A percentile compares a stretch with the other conserved stretches of the same genome.
Evolutionary conservation across 2,113 vertebrate genomes (phyloP).

Genomic region (Perca schrenkii): DNA sequence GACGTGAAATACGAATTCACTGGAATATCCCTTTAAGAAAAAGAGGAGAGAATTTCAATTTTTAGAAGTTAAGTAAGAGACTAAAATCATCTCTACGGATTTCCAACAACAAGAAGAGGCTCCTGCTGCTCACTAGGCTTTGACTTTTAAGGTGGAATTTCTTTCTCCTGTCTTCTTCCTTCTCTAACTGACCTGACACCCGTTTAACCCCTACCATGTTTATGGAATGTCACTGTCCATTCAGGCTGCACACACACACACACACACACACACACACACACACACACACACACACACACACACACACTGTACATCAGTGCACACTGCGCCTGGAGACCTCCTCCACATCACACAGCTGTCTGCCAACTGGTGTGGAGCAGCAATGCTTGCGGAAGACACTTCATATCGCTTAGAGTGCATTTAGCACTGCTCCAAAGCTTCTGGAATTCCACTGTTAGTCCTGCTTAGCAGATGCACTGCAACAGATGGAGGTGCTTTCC

Average conservation of each 20-base stretch:
- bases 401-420: slow-evolving; percentile 55
- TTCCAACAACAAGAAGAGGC: not conserved
- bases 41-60: not conserved
- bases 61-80: not conserved
- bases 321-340: slow-evolving; percentile 42
- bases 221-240: slow-evolving; percentile 52
- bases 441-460: slow-evolving; percentile 14
- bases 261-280: slow-evolving; percentile 35
- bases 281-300: slow-evolving; percentile 35
- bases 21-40: not conserved
- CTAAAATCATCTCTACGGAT: not conserved
- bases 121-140: not conserved
- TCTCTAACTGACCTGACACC: slow-evolving; percentile 40
- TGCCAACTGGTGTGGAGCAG: slow-evolving; percentile 71
- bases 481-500: slow-evolving; percentile 49
- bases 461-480: slow-evolving; percentile 46
- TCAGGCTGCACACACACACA: slow-evolving; percentile 14
- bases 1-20: not conserved
- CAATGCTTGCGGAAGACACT: slow-evolving; percentile 39
- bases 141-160: slow-evolving; percentile 29
- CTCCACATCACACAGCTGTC: slow-evolving; percentile 72
- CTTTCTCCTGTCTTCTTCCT: slow-evolving; percentile 23
- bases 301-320: slow-evolving; percentile 2
- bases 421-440: slow-evolving; percentile 33
- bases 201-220: slow-evolving; percentile 50